phyloP scores from a whole-genome alignment of 2,888 invertebrate species.

The Meteorus colon region DNA sequence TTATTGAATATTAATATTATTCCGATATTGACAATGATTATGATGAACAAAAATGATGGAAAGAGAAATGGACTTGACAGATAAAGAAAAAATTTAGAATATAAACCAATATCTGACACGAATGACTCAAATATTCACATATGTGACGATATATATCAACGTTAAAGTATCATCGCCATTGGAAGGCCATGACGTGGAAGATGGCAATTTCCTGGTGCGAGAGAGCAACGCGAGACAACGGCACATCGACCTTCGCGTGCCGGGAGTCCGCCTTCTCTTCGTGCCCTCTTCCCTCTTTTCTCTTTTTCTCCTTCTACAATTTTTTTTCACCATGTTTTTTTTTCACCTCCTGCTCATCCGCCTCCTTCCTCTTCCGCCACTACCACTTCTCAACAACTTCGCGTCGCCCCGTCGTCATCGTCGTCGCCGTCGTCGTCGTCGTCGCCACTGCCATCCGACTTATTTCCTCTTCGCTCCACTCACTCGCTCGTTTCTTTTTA shows the following conservation, averaged over 20 bases:
- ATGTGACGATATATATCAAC: conserved; percentile 32
- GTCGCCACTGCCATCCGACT: background rate
- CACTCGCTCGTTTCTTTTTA: conserved; percentile 5
- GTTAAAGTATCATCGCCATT: conserved; percentile 42
- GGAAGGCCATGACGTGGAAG: conserved; percentile 50
- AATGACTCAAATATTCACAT: conserved; percentile 31
- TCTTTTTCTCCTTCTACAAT: conserved; percentile 40
- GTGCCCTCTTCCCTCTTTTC: conserved; percentile 43
- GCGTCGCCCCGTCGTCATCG: conserved; percentile 30
- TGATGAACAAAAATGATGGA: background rate
- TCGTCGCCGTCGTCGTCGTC: conserved; percentile 30
- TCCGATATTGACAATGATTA: too few relatives aligned
- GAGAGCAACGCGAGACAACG: conserved; percentile 56
- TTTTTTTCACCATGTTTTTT: conserved; percentile 8
- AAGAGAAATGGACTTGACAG: background rate
- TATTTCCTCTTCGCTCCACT: conserved; percentile 11
- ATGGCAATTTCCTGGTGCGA: conserved; percentile 56
- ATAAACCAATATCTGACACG: conserved; percentile 6
- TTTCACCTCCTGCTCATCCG: conserved; percentile 5
- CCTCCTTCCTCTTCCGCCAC: conserved; percentile 17
- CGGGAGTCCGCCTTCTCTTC: conserved; percentile 60
- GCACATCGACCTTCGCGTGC: conserved; percentile 68
- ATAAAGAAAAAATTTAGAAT: background rate
- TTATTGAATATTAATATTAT: too few relatives aligned
- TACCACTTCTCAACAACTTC: background rate